Evolutionary conservation across 2,888 invertebrate species (phyloP).

Genomic region (Ophraella communa): DNA sequence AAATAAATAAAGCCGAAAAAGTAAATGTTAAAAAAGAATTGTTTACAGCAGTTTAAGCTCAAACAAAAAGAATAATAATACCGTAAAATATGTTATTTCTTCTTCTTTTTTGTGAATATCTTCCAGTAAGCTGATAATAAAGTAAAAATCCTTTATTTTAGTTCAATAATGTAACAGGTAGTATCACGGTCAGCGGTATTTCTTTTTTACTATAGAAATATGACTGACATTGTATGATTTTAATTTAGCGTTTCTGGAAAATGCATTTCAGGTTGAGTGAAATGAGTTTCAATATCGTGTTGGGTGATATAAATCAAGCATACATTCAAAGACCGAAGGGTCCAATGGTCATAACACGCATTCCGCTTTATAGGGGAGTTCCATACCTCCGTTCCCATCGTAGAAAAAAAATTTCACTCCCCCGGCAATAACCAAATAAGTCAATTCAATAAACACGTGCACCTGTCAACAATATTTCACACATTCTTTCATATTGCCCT

Average conservation of each 20-base stretch:
- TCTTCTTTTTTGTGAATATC: too few relatives aligned
- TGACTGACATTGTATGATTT: not conserved
- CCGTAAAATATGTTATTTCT: too few relatives aligned
- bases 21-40: too few relatives aligned
- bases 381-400: conserved; percentile 18
- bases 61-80: too few relatives aligned
- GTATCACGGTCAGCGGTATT: not conserved
- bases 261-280: not conserved
- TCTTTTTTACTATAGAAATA: not conserved
- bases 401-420: conserved; percentile 16
- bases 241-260: not conserved
- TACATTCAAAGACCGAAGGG: conserved; percentile 13
- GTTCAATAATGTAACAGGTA: not conserved
- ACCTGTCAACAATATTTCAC: conserved; percentile 39
- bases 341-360: conserved; percentile 14
- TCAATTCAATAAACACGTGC: conserved; percentile 39
- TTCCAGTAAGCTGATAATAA: too few relatives aligned
- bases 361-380: conserved; percentile 9
- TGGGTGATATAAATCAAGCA: conserved; percentile 6
- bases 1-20: too few relatives aligned
- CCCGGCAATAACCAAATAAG: conserved; percentile 29
- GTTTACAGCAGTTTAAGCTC: too few relatives aligned
- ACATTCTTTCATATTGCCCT: conserved; percentile 36
- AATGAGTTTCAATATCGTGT: not conserved
- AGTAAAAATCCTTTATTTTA: not conserved